phyloP scores from a whole-genome alignment of 2,888 invertebrate genomes.

The Epinotia nisella region DNA sequence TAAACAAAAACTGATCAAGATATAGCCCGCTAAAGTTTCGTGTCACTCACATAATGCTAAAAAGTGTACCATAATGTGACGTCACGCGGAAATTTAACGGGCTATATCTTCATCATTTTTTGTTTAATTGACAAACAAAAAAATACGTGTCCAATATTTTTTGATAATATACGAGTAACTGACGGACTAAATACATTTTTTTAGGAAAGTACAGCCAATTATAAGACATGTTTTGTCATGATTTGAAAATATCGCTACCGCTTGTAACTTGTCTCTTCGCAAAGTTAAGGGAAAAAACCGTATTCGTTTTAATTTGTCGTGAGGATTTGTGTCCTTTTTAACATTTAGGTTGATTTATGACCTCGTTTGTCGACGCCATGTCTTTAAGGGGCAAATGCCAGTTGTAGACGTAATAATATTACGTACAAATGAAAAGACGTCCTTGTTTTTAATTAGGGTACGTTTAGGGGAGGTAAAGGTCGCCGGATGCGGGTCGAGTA shows the following conservation, averaged over 20 bases:
- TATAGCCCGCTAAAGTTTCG: too few relatives aligned
- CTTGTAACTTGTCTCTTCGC: slow-evolving; percentile 49
- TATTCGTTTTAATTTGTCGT: slow-evolving; percentile 73
- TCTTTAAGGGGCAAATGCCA: slow-evolving; percentile 6
- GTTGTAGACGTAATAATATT: background rate
- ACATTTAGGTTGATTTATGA: slow-evolving; percentile 61
- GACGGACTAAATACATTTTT: too few relatives aligned
- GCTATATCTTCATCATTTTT: too few relatives aligned
- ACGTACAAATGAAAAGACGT: slow-evolving; percentile 3
- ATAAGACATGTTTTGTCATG: too few relatives aligned
- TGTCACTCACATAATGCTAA: too few relatives aligned
- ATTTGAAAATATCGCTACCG: slow-evolving; percentile 28
- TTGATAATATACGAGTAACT: too few relatives aligned
- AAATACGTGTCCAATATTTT: too few relatives aligned
- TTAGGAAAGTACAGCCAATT: too few relatives aligned
- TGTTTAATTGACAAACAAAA: too few relatives aligned
- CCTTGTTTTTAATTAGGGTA: background rate
- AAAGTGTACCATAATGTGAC: too few relatives aligned
- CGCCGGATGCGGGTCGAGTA: background rate
- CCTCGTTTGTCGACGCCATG: slow-evolving; percentile 36
- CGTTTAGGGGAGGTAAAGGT: background rate
- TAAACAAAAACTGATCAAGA: too few relatives aligned
- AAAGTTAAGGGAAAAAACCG: slow-evolving; percentile 57
- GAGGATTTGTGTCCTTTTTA: slow-evolving; percentile 63
- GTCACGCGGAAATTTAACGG: too few relatives aligned